Percentiles rank a stretch among this genome's conserved stretches.
Conservation (phyloP, 2,888 invertebrate genomes). For the Phania funesta region DNA sequence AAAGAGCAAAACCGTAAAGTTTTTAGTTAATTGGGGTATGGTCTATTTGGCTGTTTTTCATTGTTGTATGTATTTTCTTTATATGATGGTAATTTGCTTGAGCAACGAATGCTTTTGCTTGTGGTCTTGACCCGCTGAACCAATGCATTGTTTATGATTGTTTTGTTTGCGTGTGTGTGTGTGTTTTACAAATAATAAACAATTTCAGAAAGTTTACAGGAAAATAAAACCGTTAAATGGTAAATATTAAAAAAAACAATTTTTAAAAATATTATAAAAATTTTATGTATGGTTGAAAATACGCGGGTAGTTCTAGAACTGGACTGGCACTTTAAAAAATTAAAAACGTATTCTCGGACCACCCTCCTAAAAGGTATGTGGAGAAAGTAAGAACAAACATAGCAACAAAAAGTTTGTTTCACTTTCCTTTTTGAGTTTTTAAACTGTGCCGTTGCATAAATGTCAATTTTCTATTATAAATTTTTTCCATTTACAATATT, state of each 20-base stretch:
- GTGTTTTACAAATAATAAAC: background rate
- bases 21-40: constrained; percentile 59
- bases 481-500: constrained; percentile 18
- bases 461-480: constrained; percentile 41
- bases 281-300: too few relatives aligned
- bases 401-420: constrained; percentile 50
- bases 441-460: constrained; percentile 57
- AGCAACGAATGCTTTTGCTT: constrained; percentile 44
- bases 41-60: constrained; percentile 29
- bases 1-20: constrained; percentile 23
- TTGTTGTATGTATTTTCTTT: background rate
- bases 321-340: too few relatives aligned
- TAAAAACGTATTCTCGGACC: too few relatives aligned
- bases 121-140: constrained; percentile 61
- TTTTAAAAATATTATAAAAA: too few relatives aligned
- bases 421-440: constrained; percentile 41
- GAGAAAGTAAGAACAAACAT: too few relatives aligned
- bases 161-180: background rate
- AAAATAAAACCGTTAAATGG: background rate
- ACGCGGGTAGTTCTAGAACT: too few relatives aligned
- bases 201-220: background rate
- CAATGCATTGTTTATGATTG: constrained; percentile 39
- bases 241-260: too few relatives aligned
- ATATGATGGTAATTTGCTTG: constrained; percentile 14
- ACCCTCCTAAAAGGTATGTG: too few relatives aligned